Conservation (phyloP, 1,140 invertebrate species). For the Lasioglossum albipes region DNA sequence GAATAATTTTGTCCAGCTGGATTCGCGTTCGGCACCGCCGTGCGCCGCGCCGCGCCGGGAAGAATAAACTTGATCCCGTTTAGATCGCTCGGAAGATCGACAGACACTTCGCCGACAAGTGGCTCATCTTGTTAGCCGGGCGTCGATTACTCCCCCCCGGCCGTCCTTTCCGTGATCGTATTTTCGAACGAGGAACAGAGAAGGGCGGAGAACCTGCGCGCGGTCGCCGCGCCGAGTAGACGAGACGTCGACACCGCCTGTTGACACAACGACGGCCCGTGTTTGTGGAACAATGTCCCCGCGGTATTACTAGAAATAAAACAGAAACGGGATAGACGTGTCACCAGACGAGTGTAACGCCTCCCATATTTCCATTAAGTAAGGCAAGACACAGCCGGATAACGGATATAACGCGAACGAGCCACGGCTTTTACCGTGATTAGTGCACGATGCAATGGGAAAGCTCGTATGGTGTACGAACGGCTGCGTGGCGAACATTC, state of each 20-base stretch:
- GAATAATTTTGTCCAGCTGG: too few relatives aligned
- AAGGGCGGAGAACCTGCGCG: not conserved
- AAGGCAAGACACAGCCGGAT: constrained; percentile 63
- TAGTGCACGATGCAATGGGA: constrained; percentile 61
- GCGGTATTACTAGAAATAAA: constrained; percentile 52
- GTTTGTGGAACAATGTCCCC: constrained; percentile 45
- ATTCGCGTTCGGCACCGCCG: too few relatives aligned
- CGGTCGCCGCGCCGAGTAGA: not conserved
- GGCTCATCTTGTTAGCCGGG: not conserved
- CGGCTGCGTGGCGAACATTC: constrained; percentile 33
- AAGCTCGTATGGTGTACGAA: constrained; percentile 17
- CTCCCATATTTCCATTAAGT: constrained; percentile 70
- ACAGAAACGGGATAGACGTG: constrained; percentile 40
- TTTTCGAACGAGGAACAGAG: not conserved
- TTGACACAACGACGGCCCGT: constrained; percentile 3
- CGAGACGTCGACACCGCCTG: not conserved
- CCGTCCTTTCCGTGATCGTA: not conserved
- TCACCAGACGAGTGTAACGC: constrained; percentile 51
- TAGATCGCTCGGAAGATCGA: not conserved
- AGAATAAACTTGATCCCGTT: not conserved
- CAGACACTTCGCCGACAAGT: not conserved
- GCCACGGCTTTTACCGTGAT: constrained; percentile 69
- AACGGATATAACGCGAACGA: constrained; percentile 54
- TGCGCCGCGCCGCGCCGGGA: too few relatives aligned
- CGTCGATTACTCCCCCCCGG: not conserved